Percentiles rank a stretch among this genome's conserved stretches.
These are phyloP conservation scores for Chironomus tentans DNA, from an alignment of 2,888 invertebrate genomes.

Conservation along the genomic window DNA sequence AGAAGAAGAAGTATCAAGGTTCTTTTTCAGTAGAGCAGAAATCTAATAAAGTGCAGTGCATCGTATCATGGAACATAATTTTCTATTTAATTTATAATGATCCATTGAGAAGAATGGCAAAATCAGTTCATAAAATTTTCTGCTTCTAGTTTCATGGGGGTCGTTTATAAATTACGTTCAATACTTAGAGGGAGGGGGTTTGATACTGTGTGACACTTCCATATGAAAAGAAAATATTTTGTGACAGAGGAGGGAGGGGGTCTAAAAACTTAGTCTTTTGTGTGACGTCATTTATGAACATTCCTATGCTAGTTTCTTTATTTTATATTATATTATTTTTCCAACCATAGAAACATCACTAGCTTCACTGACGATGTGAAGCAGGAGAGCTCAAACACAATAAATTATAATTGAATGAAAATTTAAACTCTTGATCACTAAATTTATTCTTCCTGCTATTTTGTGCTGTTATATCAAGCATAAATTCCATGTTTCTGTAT, in stretches of 20 bases:
- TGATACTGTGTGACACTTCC: too few relatives aligned
- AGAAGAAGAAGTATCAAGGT: neutral
- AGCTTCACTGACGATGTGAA: too few relatives aligned
- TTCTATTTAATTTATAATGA: constrained; percentile 21
- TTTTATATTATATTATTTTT: too few relatives aligned
- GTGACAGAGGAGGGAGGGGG: too few relatives aligned
- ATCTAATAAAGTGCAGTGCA: neutral
- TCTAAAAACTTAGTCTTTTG: too few relatives aligned
- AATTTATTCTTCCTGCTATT: neutral
- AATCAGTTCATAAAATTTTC: neutral
- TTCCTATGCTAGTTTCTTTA: too few relatives aligned
- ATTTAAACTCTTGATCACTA: constrained; percentile 9
- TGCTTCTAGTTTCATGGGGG: too few relatives aligned
- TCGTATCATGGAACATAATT: neutral
- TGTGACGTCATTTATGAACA: too few relatives aligned
- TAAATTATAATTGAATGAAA: constrained; percentile 24
- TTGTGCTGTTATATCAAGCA: too few relatives aligned
- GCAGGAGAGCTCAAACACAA: neutral
- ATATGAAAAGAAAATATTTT: too few relatives aligned
- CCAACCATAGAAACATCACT: neutral
- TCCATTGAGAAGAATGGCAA: neutral
- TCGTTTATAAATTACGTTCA: too few relatives aligned
- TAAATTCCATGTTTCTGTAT: neutral
- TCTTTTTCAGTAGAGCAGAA: neutral
- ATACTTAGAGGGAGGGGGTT: too few relatives aligned